Percentiles rank a stretch among this genome's conserved stretches.
Conservation (phyloP, 2,888 invertebrate genomes). For the Spilarctia lutea region DNA sequence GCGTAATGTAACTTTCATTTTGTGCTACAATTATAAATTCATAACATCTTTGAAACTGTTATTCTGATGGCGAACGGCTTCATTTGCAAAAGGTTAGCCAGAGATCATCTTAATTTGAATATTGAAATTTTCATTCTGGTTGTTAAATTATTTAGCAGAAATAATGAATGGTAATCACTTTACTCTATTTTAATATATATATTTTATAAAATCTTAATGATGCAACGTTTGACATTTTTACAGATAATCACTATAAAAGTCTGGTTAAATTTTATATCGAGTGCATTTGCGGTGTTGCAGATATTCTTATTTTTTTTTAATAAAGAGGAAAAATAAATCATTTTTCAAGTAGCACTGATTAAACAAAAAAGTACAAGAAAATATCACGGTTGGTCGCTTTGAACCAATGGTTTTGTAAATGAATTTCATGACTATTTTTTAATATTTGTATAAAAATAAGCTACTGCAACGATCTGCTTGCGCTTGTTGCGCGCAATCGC, state of each 20-base stretch:
- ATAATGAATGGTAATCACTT: neutral
- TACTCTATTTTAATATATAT: neutral
- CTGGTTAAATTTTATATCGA: too few relatives aligned
- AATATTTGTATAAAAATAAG: too few relatives aligned
- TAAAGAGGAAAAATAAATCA: too few relatives aligned
- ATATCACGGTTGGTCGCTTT: too few relatives aligned
- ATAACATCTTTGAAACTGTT: neutral
- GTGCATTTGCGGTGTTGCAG: too few relatives aligned
- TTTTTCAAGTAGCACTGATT: too few relatives aligned
- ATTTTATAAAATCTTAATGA: neutral
- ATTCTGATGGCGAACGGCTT: neutral
- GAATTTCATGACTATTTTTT: too few relatives aligned
- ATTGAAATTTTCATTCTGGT: neutral
- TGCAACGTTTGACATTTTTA: neutral
- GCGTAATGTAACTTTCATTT: neutral
- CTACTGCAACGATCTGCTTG: too few relatives aligned
- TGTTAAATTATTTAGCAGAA: neutral
- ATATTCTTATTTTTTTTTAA: too few relatives aligned
- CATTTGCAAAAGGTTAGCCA: constrained; percentile 1
- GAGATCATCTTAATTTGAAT: constrained; percentile 2
- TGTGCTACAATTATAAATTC: neutral
- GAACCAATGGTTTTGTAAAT: too few relatives aligned
- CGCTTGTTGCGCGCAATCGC: too few relatives aligned
- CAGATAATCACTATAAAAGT: neutral
- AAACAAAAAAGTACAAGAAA: too few relatives aligned